Conservation (phyloP, 2,113 vertebrate genomes). For the Perca fluviatilis region DNA sequence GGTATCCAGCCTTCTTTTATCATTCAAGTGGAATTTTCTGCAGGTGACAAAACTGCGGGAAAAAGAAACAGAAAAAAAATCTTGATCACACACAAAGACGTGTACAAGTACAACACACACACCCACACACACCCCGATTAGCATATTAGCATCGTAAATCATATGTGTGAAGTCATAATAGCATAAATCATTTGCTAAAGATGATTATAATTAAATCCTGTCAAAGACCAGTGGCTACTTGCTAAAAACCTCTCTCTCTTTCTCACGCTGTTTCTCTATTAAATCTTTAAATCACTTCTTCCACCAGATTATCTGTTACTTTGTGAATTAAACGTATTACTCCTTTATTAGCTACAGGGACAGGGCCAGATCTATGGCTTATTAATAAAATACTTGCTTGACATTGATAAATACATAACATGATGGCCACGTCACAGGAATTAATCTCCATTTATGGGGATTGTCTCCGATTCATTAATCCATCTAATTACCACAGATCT, state of each 20-base stretch:
- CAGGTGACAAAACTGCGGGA: background rate
- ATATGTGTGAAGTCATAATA: constrained; percentile 40
- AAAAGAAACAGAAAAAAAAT: background rate
- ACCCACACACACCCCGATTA: constrained; percentile 27
- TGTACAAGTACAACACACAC: background rate
- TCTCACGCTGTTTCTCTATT: constrained; percentile 37
- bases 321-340: constrained; percentile 75
- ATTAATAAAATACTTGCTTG: constrained; percentile 79
- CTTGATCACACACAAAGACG: background rate
- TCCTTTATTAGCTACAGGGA: constrained; percentile 72
- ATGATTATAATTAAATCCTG: constrained; percentile 71
- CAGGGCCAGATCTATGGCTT: constrained; percentile 64
- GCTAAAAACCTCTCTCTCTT: constrained; percentile 13
- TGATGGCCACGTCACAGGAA: constrained; percentile 70
- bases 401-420: constrained; percentile 82
- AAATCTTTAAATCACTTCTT: constrained; percentile 54
- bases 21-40: constrained; percentile 1
- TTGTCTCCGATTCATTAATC: constrained; percentile 79
- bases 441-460: constrained; percentile 77
- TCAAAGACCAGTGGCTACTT: constrained; percentile 48
- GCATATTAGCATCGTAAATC: constrained; percentile 50
- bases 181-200: constrained; percentile 52
- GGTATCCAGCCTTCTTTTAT: background rate
- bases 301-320: constrained; percentile 71
- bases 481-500: constrained; percentile 73